Conservation (phyloP, 2,113 vertebrate genomes). For the Sakesphorus luctuosus region DNA sequence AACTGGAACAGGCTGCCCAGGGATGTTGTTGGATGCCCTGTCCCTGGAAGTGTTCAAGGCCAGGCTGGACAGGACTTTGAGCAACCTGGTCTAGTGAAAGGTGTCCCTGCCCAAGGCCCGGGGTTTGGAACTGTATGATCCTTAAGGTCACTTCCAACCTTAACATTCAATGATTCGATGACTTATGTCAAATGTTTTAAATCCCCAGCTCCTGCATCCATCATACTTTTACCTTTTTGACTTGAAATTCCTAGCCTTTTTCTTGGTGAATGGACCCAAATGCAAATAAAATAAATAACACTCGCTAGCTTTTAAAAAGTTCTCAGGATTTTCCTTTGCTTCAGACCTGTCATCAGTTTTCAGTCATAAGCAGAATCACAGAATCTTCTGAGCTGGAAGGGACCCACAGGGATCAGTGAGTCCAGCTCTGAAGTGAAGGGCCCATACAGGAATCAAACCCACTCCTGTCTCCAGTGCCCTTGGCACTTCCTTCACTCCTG, state of each 20-base stretch:
- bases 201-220: too few species aligned
- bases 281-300: not conserved
- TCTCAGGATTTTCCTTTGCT: not conserved
- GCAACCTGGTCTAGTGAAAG: not conserved
- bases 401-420: not conserved
- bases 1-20: not conserved
- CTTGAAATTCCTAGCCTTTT: not conserved
- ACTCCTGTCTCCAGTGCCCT: not conserved
- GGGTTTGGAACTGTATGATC: accelerated
- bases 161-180: not conserved
- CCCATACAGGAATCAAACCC: not conserved
- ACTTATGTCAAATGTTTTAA: not conserved
- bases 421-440: not conserved
- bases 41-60: not conserved
- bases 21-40: not conserved
- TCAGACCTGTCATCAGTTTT: not conserved
- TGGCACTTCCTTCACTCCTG: not conserved
- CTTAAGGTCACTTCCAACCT: not conserved
- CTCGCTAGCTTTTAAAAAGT: not conserved
- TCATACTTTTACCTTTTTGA: not conserved
- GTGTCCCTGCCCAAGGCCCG: accelerated
- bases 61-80: not conserved
- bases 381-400: not conserved
- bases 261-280: not conserved
- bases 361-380: not conserved